phyloP scores from a whole-genome alignment of 2,113 vertebrate species.

The Raja brachyura region DNA sequence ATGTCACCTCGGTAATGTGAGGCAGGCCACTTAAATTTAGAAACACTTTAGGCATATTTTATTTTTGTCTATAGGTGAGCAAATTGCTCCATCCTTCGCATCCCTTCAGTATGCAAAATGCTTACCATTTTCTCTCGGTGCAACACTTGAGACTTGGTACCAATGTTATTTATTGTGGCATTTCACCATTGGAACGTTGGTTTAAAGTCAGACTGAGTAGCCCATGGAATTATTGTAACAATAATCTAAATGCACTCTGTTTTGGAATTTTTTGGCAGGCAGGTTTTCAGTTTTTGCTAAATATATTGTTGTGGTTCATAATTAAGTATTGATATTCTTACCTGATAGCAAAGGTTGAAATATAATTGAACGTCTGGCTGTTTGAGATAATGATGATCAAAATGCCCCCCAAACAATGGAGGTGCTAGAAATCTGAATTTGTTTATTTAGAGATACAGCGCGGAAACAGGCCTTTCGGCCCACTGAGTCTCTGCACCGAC shows the following conservation, averaged over 20 bases:
- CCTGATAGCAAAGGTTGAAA: not conserved
- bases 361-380: not conserved
- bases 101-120: not conserved
- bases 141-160: not conserved
- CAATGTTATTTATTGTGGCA: not conserved
- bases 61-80: not conserved
- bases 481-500: too few species aligned
- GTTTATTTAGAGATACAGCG: too few species aligned
- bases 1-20: not conserved
- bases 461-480: too few species aligned
- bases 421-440: too few species aligned
- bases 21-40: not conserved
- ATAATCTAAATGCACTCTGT: not conserved
- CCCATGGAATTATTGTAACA: not conserved
- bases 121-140: not conserved
- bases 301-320: too few species aligned
- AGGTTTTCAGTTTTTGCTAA: not conserved
- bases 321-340: too few species aligned
- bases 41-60: conserved; percentile 30
- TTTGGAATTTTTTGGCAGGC: not conserved
- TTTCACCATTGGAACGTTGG: not conserved
- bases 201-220: not conserved
- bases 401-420: too few species aligned
- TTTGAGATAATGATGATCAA: not conserved
- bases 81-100: not conserved